Conservation (phyloP, 2,113 vertebrate genomes). For the Oxyura jamaicensis region DNA sequence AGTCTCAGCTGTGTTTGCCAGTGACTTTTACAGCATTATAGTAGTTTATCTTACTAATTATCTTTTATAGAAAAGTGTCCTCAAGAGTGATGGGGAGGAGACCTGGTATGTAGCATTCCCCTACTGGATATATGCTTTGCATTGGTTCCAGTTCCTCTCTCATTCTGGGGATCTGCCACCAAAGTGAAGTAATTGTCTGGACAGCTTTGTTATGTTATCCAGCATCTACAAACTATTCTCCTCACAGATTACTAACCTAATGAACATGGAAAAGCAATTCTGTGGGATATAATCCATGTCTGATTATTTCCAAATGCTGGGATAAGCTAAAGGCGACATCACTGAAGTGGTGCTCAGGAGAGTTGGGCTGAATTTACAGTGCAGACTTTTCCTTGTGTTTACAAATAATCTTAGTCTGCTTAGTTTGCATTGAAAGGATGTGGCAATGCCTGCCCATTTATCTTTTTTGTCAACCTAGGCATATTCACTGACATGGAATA, state of each 20-base stretch:
- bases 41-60: background rate
- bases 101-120: background rate
- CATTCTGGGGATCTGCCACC: background rate
- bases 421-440: background rate
- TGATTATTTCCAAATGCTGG: background rate
- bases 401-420: background rate
- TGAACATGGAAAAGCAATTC: background rate
- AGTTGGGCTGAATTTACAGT: background rate
- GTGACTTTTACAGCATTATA: background rate
- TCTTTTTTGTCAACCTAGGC: background rate
- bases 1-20: background rate
- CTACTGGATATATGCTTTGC: background rate
- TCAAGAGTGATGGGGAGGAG: background rate
- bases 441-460: background rate
- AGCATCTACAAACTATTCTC: background rate
- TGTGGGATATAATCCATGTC: background rate
- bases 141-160: background rate
- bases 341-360: background rate
- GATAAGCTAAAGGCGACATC: rapidly evolving
- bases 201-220: background rate
- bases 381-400: background rate
- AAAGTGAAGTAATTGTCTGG: background rate
- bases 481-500: background rate
- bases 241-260: background rate
- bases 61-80: background rate